Base-by-base conservation (phyloP, 2,888 invertebrate species). In the Halictus quadricinctus region DNA sequence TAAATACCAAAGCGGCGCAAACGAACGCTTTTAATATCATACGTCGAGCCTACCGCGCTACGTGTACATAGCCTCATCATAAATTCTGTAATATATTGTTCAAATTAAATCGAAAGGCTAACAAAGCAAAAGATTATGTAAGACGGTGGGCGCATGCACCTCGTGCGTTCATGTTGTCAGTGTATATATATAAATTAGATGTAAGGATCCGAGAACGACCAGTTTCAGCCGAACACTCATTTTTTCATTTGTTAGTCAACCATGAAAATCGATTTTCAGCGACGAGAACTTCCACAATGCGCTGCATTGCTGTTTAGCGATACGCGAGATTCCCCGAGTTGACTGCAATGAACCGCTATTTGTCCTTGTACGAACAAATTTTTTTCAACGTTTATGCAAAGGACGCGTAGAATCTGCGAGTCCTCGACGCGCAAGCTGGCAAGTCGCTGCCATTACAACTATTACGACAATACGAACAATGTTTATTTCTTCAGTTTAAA, bases 71-170 rank as follows among this genome's bases (percentile, higher is more conserved):
- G 81, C 66, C 75, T 69, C 64, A 77, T 69, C 69, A 72, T 81
- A 81, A 75, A 73, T 72, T 79, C 74, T 87, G 88, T 90, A 89
- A 89, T 85, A 89, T 89, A 89, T 88, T 88, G 86, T 88, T 87
- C 82, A 88, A 88, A 89, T 75, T 81, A 64, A 36, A 66, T 79
- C 48, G 79, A 58, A 72, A 58, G 64, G 84, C 60, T 72, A 79
- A 79, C 58, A 46, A 64, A 43, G 41, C 46, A 41, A 21, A 70
- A 70, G n/a, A 54, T 77, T 60, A 58, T 75, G 46, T 72, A 76
- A 79, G 15, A 64, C 64, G 29, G 60, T 66, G 41, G 41, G 48
- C 64, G 76, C 43, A 50, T 76, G n/a, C 78, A 50, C 46, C 54
- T 76, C 36, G n/a, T 18, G 36, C 75, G 60, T 41, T 66, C 66